Percentiles rank a stretch among this genome's conserved stretches.
These are phyloP conservation scores for Maconellicoccus hirsutus DNA, from an alignment of 1,140 invertebrate species.

Conservation along the genomic window DNA sequence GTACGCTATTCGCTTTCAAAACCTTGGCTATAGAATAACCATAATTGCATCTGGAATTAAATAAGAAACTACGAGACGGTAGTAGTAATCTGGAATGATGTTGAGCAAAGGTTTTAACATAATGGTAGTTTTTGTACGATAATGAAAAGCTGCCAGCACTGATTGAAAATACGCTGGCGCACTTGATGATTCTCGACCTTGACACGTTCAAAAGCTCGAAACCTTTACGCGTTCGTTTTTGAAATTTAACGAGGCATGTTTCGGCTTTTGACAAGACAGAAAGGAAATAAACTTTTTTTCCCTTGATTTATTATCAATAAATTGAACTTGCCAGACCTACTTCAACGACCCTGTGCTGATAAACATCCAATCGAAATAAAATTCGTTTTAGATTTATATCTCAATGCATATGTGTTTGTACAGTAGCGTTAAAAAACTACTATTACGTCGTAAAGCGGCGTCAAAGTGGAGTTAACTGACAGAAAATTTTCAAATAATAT, in stretches of 20 bases:
- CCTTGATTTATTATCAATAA: not conserved
- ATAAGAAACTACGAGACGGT: too few relatives aligned
- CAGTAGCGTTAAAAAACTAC: too few relatives aligned
- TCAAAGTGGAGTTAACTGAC: not conserved
- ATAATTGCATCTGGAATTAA: too few relatives aligned
- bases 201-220: not conserved
- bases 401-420: too few relatives aligned
- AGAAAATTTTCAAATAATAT: not conserved
- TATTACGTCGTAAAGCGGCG: not conserved
- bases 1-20: too few relatives aligned
- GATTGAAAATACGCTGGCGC: not conserved
- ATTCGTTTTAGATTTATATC: too few relatives aligned
- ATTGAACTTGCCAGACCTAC: not conserved
- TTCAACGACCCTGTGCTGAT: too few relatives aligned
- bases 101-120: not conserved
- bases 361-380: too few relatives aligned
- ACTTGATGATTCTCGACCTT: slow-evolving; percentile 1
- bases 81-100: too few relatives aligned
- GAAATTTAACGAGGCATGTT: not conserved
- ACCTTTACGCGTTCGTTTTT: not conserved
- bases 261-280: not conserved
- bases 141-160: not conserved
- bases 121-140: not conserved
- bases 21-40: too few relatives aligned
- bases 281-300: not conserved